Evolutionary conservation across 2,888 invertebrate genomes (phyloP).

Genomic region (Chymomyza amoena): DNA sequence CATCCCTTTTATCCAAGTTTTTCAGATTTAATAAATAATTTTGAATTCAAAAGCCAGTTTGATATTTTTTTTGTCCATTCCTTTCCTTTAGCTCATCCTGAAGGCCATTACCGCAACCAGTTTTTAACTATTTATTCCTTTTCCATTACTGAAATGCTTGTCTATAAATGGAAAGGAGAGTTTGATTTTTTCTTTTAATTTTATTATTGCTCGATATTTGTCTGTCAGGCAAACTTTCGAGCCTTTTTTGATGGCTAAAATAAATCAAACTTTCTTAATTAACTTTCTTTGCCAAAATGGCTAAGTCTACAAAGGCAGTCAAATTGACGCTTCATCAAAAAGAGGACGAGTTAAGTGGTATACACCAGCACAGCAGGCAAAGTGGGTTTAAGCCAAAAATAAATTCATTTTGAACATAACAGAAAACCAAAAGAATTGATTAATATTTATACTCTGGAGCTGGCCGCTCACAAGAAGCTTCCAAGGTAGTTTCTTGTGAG

Average conservation of each 20-base stretch:
- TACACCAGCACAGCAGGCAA: neutral
- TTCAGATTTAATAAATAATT: too few relatives aligned
- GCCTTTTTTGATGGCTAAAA: conserved; percentile 67
- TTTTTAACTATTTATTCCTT: neutral
- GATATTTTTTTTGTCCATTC: conserved; percentile 58
- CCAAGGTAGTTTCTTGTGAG: too few relatives aligned
- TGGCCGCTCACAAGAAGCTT: too few relatives aligned
- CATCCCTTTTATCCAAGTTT: too few relatives aligned
- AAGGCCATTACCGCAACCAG: too few relatives aligned
- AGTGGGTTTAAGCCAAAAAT: neutral
- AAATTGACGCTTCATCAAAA: neutral
- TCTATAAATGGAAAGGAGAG: neutral
- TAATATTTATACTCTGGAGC: too few relatives aligned
- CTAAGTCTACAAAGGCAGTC: conserved; percentile 22
- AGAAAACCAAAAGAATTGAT: neutral
- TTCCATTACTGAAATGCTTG: neutral
- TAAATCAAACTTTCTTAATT: conserved; percentile 71
- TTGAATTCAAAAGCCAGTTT: conserved; percentile 39
- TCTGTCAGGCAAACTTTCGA: conserved; percentile 66
- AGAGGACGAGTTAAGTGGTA: neutral
- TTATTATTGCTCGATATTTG: conserved; percentile 65
- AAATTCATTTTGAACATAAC: neutral
- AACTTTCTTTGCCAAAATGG: conserved; percentile 55
- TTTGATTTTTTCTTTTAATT: conserved; percentile 29
- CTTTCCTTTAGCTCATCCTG: neutral